These are phyloP conservation scores for Cyclina sinensis DNA, from an alignment of 1,140 invertebrate genomes.

Conservation along the genomic window DNA sequence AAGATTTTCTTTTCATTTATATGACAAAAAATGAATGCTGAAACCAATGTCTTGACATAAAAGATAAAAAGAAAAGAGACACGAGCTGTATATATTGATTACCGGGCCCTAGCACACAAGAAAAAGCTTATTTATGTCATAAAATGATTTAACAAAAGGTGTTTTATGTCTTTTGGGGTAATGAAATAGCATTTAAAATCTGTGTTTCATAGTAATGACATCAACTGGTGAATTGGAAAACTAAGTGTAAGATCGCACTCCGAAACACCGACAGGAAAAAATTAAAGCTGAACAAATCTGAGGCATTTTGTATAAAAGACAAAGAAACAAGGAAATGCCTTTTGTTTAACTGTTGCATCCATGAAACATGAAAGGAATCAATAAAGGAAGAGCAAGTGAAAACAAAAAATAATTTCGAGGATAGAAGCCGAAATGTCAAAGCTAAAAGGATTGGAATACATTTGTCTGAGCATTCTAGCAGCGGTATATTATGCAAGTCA, in stretches of 20 bases:
- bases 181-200: not conserved
- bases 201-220: not conserved
- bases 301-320: not conserved
- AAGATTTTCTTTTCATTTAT: not conserved
- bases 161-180: not conserved
- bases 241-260: not conserved
- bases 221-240: not conserved
- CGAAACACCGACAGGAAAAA: too few species aligned
- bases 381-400: too few species aligned
- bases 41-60: not conserved
- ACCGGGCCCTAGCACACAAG: not conserved
- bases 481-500: too few species aligned
- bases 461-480: too few species aligned
- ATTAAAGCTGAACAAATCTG: not conserved
- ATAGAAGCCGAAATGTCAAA: too few species aligned
- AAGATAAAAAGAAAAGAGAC: not conserved
- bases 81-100: not conserved
- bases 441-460: too few species aligned
- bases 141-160: constrained; percentile 4
- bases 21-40: not conserved
- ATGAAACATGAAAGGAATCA: too few species aligned
- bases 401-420: too few species aligned
- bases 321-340: not conserved
- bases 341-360: not conserved
- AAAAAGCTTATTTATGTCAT: constrained; percentile 16